Base-by-base conservation (phyloP, 1,140 invertebrate species). In the Rhagoletis zephyria region DNA sequence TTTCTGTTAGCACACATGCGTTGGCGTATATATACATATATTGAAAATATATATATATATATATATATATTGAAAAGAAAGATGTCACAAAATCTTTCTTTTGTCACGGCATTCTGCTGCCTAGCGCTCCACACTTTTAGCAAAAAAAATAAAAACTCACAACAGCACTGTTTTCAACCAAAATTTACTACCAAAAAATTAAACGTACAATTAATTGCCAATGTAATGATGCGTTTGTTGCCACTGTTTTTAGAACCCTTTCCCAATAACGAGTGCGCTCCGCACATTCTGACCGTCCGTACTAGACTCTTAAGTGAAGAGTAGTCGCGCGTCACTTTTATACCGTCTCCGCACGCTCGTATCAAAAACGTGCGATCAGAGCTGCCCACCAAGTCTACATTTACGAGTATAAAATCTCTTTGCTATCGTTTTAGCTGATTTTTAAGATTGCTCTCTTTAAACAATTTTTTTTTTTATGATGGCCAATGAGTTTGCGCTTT, bases 281-380 rank as follows among this genome's bases (percentile, higher is more conserved):
- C 16, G 48, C 4, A 81, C 74, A 81, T 81, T 56, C n/a, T 56
- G 9, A 81, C 48, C 48, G 16, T 81, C 51, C 74, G 74, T n/a
- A 42, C 45, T 10, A 81, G 74, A 81, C 74, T 81, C 45, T 81
- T 56, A 19, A 30, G 16, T 30, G 7, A 81, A 81, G 74, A 81
- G 74, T 56, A 56, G 48, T 3, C 48, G 48, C 48, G 1, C 16
- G 2, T n/a, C 74, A 81, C 74, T 81, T 81, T 81, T 81, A 81
- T 81, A 81, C 48, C 16, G 19, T 5, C 74, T 45, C 16, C 42
- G 51, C 14, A 14, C 19, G 74, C 74, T 81, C 48, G 59, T 81
- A 56, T 74, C 67, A n/a, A 40, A 45, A 48, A 5, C 16, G 42
- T 0, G 45, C 45, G 67, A 74, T 74, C 67, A 48, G 67, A 4